Evolutionary conservation across 2,888 invertebrate species (phyloP).

Genomic region (Chrysolina americana): DNA sequence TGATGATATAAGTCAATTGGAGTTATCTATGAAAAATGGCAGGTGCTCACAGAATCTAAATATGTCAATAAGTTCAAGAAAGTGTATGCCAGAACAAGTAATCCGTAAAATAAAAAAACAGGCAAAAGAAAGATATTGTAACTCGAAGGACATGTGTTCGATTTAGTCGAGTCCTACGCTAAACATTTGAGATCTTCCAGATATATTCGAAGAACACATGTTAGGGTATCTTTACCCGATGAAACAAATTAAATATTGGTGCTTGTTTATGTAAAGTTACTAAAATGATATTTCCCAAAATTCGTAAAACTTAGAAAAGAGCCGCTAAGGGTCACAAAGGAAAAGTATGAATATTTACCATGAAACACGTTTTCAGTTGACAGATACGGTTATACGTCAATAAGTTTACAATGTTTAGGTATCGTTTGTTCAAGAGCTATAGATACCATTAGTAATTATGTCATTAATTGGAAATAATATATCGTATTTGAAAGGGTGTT

Average conservation of each 20-base stretch:
- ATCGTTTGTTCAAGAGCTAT: too few species aligned
- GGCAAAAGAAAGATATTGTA: background rate
- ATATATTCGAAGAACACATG: slow-evolving; percentile 13
- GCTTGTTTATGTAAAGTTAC: background rate
- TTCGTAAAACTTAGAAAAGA: too few species aligned
- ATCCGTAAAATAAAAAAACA: background rate
- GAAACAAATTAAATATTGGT: background rate
- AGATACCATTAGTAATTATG: too few species aligned
- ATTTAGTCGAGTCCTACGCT: slow-evolving; percentile 1
- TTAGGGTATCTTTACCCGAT: background rate
- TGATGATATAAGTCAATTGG: too few species aligned
- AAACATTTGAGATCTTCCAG: slow-evolving; percentile 5
- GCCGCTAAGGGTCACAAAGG: too few species aligned
- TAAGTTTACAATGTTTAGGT: too few species aligned
- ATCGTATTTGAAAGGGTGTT: too few species aligned
- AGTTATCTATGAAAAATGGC: too few species aligned
- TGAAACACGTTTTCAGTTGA: too few species aligned
- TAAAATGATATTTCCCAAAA: background rate
- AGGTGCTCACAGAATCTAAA: background rate
- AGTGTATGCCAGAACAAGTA: background rate
- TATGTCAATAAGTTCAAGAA: slow-evolving; percentile 6
- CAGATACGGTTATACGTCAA: too few species aligned
- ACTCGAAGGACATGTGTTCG: background rate
- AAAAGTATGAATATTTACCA: too few species aligned
- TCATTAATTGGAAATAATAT: too few species aligned